phyloP scores from a whole-genome alignment of 2,888 invertebrate genomes.

The Phasia obesa region DNA sequence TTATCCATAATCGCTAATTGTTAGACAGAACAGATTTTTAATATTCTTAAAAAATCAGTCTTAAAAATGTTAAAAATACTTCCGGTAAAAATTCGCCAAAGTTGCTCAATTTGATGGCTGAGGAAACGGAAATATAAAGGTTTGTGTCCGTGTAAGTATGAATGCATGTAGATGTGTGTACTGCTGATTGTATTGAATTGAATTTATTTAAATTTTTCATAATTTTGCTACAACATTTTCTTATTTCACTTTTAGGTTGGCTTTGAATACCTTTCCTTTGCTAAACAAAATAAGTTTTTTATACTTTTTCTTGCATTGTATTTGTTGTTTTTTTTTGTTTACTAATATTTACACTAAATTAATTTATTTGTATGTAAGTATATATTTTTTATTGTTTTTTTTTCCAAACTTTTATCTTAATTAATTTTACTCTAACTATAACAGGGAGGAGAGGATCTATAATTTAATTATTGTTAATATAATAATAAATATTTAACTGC shows the following conservation, averaged over 20 bases:
- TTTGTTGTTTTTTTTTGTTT: constrained; percentile 16
- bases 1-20: too few relatives aligned
- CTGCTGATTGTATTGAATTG: constrained; percentile 3
- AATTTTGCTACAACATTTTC: constrained; percentile 24
- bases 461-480: constrained; percentile 69
- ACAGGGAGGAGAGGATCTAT: constrained; percentile 62
- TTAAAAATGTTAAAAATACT: background rate
- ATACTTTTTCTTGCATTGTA: background rate
- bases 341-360: constrained; percentile 65
- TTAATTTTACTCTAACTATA: constrained; percentile 71
- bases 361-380: constrained; percentile 26
- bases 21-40: background rate
- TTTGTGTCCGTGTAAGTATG: constrained; percentile 2
- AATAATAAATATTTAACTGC: constrained; percentile 70
- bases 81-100: background rate
- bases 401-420: constrained; percentile 54
- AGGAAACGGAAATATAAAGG: constrained; percentile 9
- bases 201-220: constrained; percentile 6
- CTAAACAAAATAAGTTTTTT: constrained; percentile 43
- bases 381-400: constrained; percentile 42
- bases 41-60: background rate
- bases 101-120: constrained; percentile 26
- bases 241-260: background rate
- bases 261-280: constrained; percentile 2
- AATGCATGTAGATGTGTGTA: background rate